Evolutionary conservation across 2,888 invertebrate genomes (phyloP).

Genomic region (Eucera pruinosa): DNA sequence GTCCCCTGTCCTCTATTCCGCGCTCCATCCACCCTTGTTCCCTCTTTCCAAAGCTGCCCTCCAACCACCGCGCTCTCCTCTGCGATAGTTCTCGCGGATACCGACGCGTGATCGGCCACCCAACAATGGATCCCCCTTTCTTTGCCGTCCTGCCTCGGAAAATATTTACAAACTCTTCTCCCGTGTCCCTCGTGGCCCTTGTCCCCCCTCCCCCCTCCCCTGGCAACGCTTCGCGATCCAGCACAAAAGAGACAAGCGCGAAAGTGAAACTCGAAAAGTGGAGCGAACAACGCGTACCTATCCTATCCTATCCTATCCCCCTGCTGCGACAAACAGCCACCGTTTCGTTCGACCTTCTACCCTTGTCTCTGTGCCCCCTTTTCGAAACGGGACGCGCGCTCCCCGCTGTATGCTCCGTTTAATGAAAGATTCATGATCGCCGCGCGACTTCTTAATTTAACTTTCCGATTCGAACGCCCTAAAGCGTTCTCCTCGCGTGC

Average conservation of each 20-base stretch:
- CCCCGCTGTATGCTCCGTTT: no score
- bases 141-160: constrained; percentile 37
- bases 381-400: background rate
- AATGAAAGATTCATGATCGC: constrained; percentile 51
- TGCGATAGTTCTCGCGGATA: constrained; percentile 64
- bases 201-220: background rate
- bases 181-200: background rate
- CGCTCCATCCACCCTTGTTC: constrained; percentile 56
- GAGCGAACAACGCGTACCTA: constrained; percentile 7
- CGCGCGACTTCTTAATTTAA: constrained; percentile 45
- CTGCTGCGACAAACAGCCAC: constrained; percentile 34
- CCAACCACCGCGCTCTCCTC: constrained; percentile 28
- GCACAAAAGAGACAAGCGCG: constrained; percentile 24
- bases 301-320: no score
- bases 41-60: constrained; percentile 43
- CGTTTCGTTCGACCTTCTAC: constrained; percentile 32
- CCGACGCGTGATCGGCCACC: constrained; percentile 61
- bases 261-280: constrained; percentile 53
- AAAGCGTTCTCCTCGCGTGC: constrained; percentile 37
- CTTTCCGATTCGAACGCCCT: constrained; percentile 14
- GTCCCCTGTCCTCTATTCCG: no score
- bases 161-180: constrained; percentile 65
- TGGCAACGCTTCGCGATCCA: background rate
- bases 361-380: background rate
- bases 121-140: constrained; percentile 49